Percentiles rank a stretch among this genome's conserved stretches.
Evolutionary conservation across 2,113 vertebrate species (phyloP).

Genomic region (Falco punctatus): DNA sequence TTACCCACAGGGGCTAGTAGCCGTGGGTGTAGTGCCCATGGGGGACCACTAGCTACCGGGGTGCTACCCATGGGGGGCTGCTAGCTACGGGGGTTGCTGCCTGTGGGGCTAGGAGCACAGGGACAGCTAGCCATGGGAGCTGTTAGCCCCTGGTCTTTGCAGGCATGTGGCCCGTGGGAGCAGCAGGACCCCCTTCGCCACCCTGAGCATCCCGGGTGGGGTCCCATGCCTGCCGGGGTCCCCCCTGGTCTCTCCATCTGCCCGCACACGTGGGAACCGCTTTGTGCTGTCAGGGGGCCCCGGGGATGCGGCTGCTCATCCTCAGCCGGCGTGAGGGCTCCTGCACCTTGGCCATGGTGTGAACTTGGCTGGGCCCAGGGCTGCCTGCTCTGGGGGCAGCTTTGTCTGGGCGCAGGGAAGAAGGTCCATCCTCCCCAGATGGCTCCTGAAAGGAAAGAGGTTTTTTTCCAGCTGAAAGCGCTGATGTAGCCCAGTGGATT

Average conservation of each 20-base stretch:
- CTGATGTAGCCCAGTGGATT: neutral
- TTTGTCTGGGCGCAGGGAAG: neutral
- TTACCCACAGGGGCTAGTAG: neutral
- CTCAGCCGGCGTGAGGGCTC: neutral
- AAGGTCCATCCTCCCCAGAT: neutral
- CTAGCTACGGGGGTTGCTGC: fast-evolving
- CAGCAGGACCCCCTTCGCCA: fast-evolving
- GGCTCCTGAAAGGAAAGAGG: neutral
- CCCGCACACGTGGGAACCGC: neutral
- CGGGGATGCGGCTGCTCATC: neutral
- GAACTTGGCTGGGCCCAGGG: neutral
- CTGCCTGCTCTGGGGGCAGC: neutral
- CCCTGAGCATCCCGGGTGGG: neutral
- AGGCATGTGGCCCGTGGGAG: neutral
- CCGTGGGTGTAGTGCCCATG: neutral
- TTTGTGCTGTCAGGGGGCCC: neutral
- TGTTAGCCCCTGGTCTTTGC: neutral
- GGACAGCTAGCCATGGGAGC: neutral
- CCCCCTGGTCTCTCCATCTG: neutral
- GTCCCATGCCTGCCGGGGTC: neutral
- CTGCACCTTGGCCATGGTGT: fast-evolving
- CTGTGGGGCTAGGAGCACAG: neutral
- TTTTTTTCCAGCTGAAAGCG: neutral
- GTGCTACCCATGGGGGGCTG: neutral
- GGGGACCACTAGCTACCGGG: neutral